Evolutionary conservation across 2,113 vertebrate genomes (phyloP), one percentile per base, ranked within the genome.

Genomic region (Arenaria interpres): DNA sequence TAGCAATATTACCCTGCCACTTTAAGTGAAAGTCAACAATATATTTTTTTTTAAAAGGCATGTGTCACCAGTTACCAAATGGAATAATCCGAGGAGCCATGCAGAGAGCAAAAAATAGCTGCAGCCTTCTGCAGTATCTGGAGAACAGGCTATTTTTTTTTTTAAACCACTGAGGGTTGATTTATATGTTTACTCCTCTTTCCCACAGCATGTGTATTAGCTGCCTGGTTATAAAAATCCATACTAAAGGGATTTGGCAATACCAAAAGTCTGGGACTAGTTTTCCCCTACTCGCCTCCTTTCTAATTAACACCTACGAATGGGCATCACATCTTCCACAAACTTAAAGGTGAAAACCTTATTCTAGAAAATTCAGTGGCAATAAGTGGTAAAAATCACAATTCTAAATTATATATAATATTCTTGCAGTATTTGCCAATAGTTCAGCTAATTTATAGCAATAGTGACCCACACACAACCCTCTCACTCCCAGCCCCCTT

Each of bases 31-130:
- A 87, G 39, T 51, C 84, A 85, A 79, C 62, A 89, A 18, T 54
- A 77, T 71, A 77, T 46, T 69, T 62, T 82, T 75, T 85, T 51
- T 89, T 93, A 48, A 35, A 89, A 75, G 4, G 35, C 28, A 16
- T 88, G 60, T 97, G 69, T 91, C 83, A 95, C 71, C 57, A 79
- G 20, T 56, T 94, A 89, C 53, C 66, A 93, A 88, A 91, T 43
- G 57, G 76, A 90, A 93, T 89, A 92, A 95, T 89, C 86, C 78
- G 39, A 95, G 80, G 77, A 93, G 78, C 89, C 90, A 87, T 92
- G 94, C 83, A 96, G 93, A 48, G 88, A 84, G 88, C 30, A 90
- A 94, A 95, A 94, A 95, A 93, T 89, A 96, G 62, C 84, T 76
- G 39, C 89, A 96, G 66, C 66, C 74, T 89, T 76, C 89, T 85